Percentiles rank a stretch among this genome's conserved stretches.
These are phyloP conservation scores for Pheosia gnoma DNA, from an alignment of 2,888 invertebrate species.

Conservation along the genomic window DNA sequence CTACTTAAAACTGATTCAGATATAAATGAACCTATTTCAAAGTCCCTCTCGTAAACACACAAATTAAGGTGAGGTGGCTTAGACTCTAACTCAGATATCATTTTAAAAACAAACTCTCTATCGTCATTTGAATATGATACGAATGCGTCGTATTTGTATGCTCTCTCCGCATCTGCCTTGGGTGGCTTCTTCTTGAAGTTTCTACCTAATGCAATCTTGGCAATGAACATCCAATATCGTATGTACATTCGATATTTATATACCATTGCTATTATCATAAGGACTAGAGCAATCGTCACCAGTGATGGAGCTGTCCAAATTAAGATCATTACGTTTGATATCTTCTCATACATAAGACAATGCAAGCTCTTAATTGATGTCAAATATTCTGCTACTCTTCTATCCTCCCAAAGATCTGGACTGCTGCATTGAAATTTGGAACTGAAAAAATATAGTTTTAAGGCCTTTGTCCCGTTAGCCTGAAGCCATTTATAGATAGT, in stretches of 20 bases:
- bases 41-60: slow-evolving; percentile 88
- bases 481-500: slow-evolving; percentile 71
- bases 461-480: slow-evolving; percentile 57
- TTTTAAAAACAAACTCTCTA: slow-evolving; percentile 84
- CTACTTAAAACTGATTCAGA: slow-evolving; percentile 87
- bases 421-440: slow-evolving; percentile 73
- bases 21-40: slow-evolving; percentile 86
- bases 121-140: slow-evolving; percentile 86
- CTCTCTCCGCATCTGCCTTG: slow-evolving; percentile 38
- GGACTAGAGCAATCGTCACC: slow-evolving; percentile 59
- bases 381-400: slow-evolving; percentile 69
- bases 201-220: slow-evolving; percentile 78
- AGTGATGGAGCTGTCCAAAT: slow-evolving; percentile 73
- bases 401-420: slow-evolving; percentile 75
- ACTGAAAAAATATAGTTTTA: slow-evolving; percentile 62
- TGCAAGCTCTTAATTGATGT: slow-evolving; percentile 65
- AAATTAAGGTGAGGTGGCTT: slow-evolving; percentile 84
- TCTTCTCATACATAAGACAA: slow-evolving; percentile 70
- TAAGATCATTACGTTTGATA: slow-evolving; percentile 66
- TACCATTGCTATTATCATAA: slow-evolving; percentile 50
- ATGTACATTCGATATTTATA: slow-evolving; percentile 79
- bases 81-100: slow-evolving; percentile 85
- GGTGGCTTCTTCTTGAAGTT: slow-evolving; percentile 56
- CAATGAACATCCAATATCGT: slow-evolving; percentile 82
- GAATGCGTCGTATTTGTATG: slow-evolving; percentile 84